These are phyloP conservation scores for Ophthalmolycus amberensis DNA, from an alignment of 2,113 vertebrate species.

Conservation along the genomic window DNA sequence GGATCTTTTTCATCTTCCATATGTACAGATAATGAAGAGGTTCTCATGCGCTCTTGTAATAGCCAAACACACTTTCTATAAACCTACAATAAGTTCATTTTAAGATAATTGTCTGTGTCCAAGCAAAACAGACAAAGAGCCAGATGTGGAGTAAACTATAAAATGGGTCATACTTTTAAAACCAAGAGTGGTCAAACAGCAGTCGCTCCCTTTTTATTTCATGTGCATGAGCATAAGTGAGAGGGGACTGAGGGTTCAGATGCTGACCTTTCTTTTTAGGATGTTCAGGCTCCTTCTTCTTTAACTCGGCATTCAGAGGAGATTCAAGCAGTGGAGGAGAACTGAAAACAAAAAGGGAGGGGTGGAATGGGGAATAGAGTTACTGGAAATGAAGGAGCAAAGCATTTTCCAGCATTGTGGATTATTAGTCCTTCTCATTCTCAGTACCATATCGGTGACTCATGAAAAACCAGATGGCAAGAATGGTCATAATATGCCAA, in stretches of 20 bases:
- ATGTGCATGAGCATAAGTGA: conserved; percentile 15
- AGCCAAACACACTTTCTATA: conserved; percentile 34
- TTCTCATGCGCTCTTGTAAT: conserved; percentile 29
- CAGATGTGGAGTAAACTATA: conserved; percentile 34
- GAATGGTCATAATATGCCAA: conserved; percentile 43
- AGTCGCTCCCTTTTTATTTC: conserved; percentile 36
- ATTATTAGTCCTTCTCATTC: conserved; percentile 68
- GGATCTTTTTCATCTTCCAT: conserved; percentile 30
- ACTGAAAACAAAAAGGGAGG: conserved; percentile 74
- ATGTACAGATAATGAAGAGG: conserved; percentile 52
- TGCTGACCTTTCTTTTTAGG: conserved; percentile 80
- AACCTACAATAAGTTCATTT: conserved; percentile 20
- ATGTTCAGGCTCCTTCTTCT: conserved; percentile 72
- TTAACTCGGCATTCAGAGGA: conserved; percentile 78
- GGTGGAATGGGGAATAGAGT: conserved; percentile 19
- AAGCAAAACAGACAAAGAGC: conserved; percentile 32
- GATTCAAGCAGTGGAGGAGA: conserved; percentile 81
- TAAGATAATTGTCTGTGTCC: conserved; percentile 25
- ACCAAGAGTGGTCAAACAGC: conserved; percentile 33
- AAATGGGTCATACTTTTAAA: conserved; percentile 41
- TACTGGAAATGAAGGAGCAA: conserved; percentile 67
- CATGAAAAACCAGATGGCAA: conserved; percentile 61
- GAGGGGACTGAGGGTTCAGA: conserved; percentile 19
- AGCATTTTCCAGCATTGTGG: conserved; percentile 75
- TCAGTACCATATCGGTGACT: conserved; percentile 62